Base-by-base conservation (phyloP, 2,888 invertebrate species). In the Oscheius sp. region DNA sequence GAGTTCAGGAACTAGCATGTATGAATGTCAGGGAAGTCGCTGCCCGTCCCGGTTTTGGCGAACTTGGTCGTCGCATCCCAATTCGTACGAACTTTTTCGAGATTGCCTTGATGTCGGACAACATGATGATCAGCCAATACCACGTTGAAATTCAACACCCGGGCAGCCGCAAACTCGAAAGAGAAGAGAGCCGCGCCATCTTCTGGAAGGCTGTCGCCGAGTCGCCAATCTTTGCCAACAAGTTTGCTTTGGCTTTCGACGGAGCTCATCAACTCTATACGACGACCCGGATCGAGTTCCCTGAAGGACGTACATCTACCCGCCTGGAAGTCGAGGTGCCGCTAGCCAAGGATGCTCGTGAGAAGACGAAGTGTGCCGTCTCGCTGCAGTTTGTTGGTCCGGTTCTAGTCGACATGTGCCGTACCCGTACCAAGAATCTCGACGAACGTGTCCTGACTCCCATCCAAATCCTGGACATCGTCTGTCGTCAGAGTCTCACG, bases 401-500 rank as follows among this genome's bases (percentile, higher is more conserved):
- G 12, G 83, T 86, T 41, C 72, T 85, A 25, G 69, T 85, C 63
- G 83, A 85, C 55, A 78, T 83, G 79, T 77, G 75, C 41, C 76
- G 82, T 45, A 81, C 82, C 25, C 73, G 79, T 55, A 82, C 82
- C 27, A 82, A 77, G 70, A 81, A 82, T 52, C 66, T 85, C 73
- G 85, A 84, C 74, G 82, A 83, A 52, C 82, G 85, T 53, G 76
- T 79, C 13, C 75, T 85, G 45, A 83, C 86, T 16, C 85, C 86
- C 2, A 89, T 93, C 18, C 85, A 86, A 63, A 81, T 86, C 25
- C 68, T 86, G 72, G 86, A 86, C 72, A 84, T 86, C 73, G 78
- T 86, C 68, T 83, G 86, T 72, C 82, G 86, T 16, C 86, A 86
- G 75, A 76, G 81, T 29, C 82, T 85, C 73, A 85, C 84, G 18